Evolutionary conservation across 1,140 invertebrate species (phyloP), one percentile per base, ranked within the genome.

Genomic region (Drosophila repletoides): DNA sequence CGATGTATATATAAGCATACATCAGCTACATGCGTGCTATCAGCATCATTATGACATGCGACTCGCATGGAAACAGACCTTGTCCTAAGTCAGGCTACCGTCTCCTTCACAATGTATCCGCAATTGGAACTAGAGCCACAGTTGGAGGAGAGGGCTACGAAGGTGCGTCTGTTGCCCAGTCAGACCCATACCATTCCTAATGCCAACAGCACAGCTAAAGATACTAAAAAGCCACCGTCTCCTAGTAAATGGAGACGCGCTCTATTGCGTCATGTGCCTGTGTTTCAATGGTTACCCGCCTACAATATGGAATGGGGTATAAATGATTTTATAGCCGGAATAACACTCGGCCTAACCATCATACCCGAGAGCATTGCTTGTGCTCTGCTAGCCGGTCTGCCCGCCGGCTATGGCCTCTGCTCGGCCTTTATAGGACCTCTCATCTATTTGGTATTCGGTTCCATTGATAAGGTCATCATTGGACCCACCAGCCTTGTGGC

Each of bases 401-500:
- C 93, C 0, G 92, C 94, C 1, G 93, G 96, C 80, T 92, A 92
- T 86, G 94, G 89, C 0, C 66, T 90, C 0, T 90, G 88, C 48
- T 90, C 89, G 14, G 89, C 89, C 0, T 90, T 90, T 12, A 76
- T 90, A 94, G 95, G 96, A 91, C 93, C 95, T 55, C 95, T 98
- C 77, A 91, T 98, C 7, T 99, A 99, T 90, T 91, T 95, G 41
- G 83, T 98, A 40, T 94, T 99, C 72, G 98, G 98, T 0, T 97
- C 96, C 0, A 95, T 97, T 17, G 96, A 95, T 91, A 95, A 98
- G 91, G 95, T 98, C 6, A 97, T 96, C 0, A 96, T 98, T 61
- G 97, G 96, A 33, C 96, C 96, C 0, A 97, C 96, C 0, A 96
- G 95, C 34, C 92, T 98, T 7, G 96, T 97, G 56, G 88, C 88